A percentile compares a stretch with the other conserved stretches of the same genome.
Evolutionary conservation across 2,113 vertebrate genomes (phyloP).

Genomic region (Sinocyclocheilus anophthalmus): DNA sequence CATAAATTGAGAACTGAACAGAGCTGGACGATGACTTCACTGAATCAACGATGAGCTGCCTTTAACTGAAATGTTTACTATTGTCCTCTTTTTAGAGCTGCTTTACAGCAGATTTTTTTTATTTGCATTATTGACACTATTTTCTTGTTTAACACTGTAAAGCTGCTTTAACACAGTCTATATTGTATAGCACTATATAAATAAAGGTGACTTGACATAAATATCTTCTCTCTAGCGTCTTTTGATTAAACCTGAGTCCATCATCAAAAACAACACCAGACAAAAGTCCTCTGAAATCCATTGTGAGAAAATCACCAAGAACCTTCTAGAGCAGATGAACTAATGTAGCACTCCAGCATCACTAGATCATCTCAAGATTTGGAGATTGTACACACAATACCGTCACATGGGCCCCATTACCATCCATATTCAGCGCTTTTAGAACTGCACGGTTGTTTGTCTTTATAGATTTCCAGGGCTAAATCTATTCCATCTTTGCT

Average conservation of each 20-base stretch:
- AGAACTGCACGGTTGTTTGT: conserved; percentile 45
- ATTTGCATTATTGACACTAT: too few species aligned
- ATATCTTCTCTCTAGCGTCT: background rate
- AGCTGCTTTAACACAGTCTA: too few species aligned
- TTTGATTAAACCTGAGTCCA: background rate
- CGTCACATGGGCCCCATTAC: conserved; percentile 42
- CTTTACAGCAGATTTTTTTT: too few species aligned
- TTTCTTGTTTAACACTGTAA: too few species aligned
- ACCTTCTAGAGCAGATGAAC: conserved; percentile 14
- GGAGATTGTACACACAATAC: conserved; percentile 39
- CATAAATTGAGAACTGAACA: too few species aligned
- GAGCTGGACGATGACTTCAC: too few species aligned
- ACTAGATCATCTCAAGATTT: conserved; percentile 50
- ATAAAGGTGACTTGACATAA: too few species aligned
- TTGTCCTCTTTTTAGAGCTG: too few species aligned
- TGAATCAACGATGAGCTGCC: too few species aligned
- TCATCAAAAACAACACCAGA: background rate
- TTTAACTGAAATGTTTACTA: too few species aligned
- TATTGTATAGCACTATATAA: too few species aligned
- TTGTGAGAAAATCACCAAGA: background rate
- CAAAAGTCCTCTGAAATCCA: background rate
- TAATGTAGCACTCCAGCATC: conserved; percentile 24
- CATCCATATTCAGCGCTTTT: conserved; percentile 24
- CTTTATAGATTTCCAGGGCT: conserved; percentile 38
- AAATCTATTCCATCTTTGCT: conserved; percentile 42